Evolutionary conservation across 2,113 vertebrate genomes (phyloP), one percentile per base, ranked within the genome.

Genomic region (Gnathochromis pfefferi): DNA sequence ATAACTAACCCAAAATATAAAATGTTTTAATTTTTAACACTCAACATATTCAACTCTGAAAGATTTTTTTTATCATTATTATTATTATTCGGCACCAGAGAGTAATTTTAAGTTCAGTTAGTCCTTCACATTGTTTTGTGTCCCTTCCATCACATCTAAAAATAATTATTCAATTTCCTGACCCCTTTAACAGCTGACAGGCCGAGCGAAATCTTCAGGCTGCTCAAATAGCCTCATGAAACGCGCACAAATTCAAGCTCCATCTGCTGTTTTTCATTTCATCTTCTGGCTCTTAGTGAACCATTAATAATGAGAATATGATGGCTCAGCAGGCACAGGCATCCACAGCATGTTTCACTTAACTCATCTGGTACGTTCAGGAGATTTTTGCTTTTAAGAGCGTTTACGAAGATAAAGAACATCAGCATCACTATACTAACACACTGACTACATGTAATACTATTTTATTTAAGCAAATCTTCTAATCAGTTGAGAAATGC

Each of bases 191-290:
- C 11, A 53, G 23, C 78, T 49, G 58, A 55, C 8, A 53, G 81
- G 84, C 51, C 35, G 70, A 40, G 54, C 31, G 5, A 92, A 85
- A 85, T 85, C 75, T 82, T 73, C 11, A 26, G 57, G 80, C 63
- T 31, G 80, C 84, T 83, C 80, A 87, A 70, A 82, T 5, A 79
- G 55, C 65, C 73, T 83, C 63, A 70, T 82, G 80, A 82, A 83
- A 87, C 75, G 78, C 57, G 87, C 90, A 68, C 83, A 85, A 84
- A 65, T 58, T 90, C 79, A 87, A 86, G 84, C 87, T 91, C 92
- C 93, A 94, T 94, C 93, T 94, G 93, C 84, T 87, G 85, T 85
- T 91, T 93, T 92, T 85, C 54, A 47, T 65, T 79, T 81, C 73
- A 88, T 88, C 88, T 90, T 84, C 75, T 70, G 19, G 80, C 89